Evolutionary conservation across 1,140 invertebrate genomes (phyloP).

Genomic region (Aporrectodea caliginosa): DNA sequence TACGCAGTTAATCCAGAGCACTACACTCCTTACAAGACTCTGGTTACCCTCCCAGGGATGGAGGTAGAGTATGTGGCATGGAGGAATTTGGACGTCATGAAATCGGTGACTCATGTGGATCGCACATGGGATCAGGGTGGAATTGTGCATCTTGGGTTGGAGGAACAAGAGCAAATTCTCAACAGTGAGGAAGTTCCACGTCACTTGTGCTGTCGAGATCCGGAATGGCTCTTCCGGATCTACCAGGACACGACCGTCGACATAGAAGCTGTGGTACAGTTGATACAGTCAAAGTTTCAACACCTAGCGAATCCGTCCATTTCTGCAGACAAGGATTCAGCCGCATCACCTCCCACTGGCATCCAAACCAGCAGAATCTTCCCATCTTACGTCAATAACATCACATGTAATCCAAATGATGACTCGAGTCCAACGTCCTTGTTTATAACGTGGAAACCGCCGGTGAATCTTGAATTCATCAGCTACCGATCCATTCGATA

Average conservation of each 20-base stretch:
- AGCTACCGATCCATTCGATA: conserved; percentile 33
- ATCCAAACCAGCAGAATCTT: conserved; percentile 7
- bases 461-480: conserved; percentile 40
- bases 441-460: conserved; percentile 33
- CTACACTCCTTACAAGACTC: conserved; percentile 58
- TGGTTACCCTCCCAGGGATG: conserved; percentile 47
- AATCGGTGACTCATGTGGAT: conserved; percentile 54
- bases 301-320: not conserved
- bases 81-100: conserved; percentile 50
- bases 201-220: conserved; percentile 59
- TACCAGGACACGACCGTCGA: conserved; percentile 60
- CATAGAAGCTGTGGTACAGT: conserved; percentile 40
- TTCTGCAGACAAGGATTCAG: not conserved
- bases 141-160: conserved; percentile 49
- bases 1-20: conserved; percentile 56
- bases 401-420: conserved; percentile 28
- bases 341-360: conserved; percentile 4
- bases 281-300: conserved; percentile 12
- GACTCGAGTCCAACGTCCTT: not conserved
- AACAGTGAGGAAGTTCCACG: conserved; percentile 47
- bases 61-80: conserved; percentile 54
- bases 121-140: conserved; percentile 49
- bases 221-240: conserved; percentile 59
- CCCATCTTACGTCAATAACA: conserved; percentile 31
- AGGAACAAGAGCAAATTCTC: conserved; percentile 50